Conservation (phyloP, 2,113 vertebrate genomes). For the Catharus minimus region DNA sequence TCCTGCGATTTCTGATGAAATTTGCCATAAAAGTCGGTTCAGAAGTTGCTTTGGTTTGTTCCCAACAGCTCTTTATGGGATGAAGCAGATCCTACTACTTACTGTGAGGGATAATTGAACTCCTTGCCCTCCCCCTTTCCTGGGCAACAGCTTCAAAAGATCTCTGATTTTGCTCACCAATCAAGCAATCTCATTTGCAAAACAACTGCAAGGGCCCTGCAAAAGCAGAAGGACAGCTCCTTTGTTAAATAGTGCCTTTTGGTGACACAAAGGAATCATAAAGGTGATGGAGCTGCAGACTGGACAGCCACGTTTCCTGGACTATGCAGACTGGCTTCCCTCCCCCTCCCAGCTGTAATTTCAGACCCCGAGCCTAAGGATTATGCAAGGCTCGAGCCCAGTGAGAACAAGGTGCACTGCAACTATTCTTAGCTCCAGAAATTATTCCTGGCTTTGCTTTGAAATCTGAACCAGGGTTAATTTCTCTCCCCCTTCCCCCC, state of each 20-base stretch:
- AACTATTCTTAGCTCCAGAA: constrained; percentile 53
- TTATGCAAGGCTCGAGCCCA: constrained; percentile 1
- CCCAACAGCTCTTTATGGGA: background rate
- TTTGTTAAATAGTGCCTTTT: constrained; percentile 43
- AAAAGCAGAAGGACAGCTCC: constrained; percentile 15
- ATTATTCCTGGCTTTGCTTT: constrained; percentile 53
- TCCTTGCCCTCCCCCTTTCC: constrained; percentile 32
- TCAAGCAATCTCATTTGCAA: constrained; percentile 66
- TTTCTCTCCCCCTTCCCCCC: constrained; percentile 51
- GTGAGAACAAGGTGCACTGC: constrained; percentile 40
- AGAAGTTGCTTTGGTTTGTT: background rate
- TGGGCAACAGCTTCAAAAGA: constrained; percentile 54
- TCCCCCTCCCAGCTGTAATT: background rate
- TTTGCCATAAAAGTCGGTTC: background rate
- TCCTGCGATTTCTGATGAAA: background rate
- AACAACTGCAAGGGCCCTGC: constrained; percentile 43
- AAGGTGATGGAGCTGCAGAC: constrained; percentile 49
- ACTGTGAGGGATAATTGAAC: background rate
- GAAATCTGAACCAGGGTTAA: constrained; percentile 59
- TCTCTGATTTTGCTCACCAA: constrained; percentile 54
- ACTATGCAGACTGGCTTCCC: background rate
- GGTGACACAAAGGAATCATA: constrained; percentile 46
- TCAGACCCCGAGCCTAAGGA: background rate
- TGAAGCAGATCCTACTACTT: background rate
- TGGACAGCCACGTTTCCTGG: background rate